Base-by-base conservation (phyloP, 2,797 vertebrate species). In the Xenopus petersii region DNA sequence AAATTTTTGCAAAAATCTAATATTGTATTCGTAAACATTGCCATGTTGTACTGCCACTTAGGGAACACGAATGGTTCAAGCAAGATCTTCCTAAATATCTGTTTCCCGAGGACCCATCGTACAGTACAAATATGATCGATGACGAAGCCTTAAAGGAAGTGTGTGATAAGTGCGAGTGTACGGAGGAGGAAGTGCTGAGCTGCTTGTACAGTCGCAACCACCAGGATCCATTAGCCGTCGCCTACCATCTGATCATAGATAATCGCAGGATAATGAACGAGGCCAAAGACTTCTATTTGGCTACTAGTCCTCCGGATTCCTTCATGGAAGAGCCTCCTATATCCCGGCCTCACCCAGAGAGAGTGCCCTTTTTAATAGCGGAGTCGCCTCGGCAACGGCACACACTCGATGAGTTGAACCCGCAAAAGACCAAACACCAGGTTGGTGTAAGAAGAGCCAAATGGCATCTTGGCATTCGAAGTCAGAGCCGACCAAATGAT, bases 171-270 rank as follows among this genome's bases (percentile, higher is more conserved):
- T 98, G 96, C 9, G 97, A 99, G 80, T 98, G 97, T 83, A 93
- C 95, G 0, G 97, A 99, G 83, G 98, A 99, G 79, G 98, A 99
- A 84, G 96, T 99, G 65, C 90, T 99, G 48, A 87, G 93, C 81
- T 98, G 96, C 84, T 91, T 99, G 13, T 99, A 99, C 79, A 96
- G 92, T 71, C 92, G 89, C 71, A 98, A 98, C 82, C 96, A 98
- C 83, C 97, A 99, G 88, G 98, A 99, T 81, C 98, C 97, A 0
- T 81, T 99, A 81, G 96, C 91, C 0, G 97, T 99, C 9, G 98
- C 97, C 77, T 99, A 98, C 86, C 98, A 98, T 82, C 95, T 99
- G 78, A 99, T 99, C 84, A 98, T 99, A 82, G 98, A 99, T 92
- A 99, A 99, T 75, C 94, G 97, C 8, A 95, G 97, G 85, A 99